phyloP scores from a whole-genome alignment of 2,113 vertebrate species.

The Stercorarius parasiticus region DNA sequence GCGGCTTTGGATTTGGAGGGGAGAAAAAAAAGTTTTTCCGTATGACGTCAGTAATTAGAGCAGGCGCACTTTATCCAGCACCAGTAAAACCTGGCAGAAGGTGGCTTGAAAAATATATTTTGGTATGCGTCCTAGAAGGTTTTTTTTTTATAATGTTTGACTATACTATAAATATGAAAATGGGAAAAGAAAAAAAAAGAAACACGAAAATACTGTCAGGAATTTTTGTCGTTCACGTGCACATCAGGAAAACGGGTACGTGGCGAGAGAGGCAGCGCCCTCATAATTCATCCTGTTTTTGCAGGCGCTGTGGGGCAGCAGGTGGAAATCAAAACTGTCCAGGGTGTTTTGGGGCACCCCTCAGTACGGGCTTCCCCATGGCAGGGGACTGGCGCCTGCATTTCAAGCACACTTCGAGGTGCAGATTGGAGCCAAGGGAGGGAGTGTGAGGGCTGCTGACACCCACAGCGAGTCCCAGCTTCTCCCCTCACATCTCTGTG shows the following conservation, averaged over 20 bases:
- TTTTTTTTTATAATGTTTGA: background rate
- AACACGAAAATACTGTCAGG: background rate
- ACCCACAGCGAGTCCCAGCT: fast-evolving
- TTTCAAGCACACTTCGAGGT: background rate
- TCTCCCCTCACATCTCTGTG: fast-evolving
- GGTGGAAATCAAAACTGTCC: background rate
- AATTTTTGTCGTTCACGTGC: background rate
- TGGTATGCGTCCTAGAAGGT: background rate
- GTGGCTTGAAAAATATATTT: background rate
- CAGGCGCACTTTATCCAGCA: background rate
- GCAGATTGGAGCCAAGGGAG: background rate
- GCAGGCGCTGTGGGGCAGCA: background rate
- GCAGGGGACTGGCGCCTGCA: fast-evolving
- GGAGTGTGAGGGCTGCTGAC: background rate
- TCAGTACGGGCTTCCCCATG: fast-evolving
- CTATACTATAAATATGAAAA: background rate
- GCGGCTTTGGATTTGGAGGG: background rate
- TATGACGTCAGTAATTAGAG: background rate
- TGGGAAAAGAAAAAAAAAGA: fast-evolving
- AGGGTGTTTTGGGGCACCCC: background rate
- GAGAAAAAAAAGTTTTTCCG: background rate
- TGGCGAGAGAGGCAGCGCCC: background rate
- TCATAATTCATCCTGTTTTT: background rate
- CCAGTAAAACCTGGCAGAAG: background rate
- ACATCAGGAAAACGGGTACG: background rate